Evolutionary conservation across 2,113 vertebrate species (phyloP).

Genomic region (Trogon surrucura): DNA sequence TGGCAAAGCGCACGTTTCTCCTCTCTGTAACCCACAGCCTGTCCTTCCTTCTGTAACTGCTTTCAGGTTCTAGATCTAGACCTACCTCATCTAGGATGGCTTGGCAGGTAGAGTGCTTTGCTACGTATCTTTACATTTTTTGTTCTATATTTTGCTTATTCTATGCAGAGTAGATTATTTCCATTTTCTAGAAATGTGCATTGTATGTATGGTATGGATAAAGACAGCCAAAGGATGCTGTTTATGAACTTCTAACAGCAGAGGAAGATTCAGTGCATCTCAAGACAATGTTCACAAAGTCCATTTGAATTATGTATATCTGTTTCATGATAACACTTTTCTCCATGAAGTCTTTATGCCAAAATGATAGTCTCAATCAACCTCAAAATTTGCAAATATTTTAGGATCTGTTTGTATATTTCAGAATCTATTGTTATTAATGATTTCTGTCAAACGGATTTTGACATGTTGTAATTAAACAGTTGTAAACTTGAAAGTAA

Average conservation of each 20-base stretch:
- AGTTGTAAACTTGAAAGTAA: background rate
- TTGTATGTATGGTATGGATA: background rate
- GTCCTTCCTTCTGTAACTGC: background rate
- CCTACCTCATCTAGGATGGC: background rate
- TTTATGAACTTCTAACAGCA: background rate
- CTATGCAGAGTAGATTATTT: background rate
- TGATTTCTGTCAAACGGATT: background rate
- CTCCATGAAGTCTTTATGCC: background rate
- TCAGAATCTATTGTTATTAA: background rate
- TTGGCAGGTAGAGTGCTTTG: background rate
- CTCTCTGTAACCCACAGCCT: background rate
- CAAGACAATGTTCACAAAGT: background rate
- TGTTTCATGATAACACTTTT: background rate
- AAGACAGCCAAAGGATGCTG: background rate
- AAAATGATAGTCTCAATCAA: background rate
- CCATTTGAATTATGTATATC: background rate
- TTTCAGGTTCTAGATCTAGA: background rate
- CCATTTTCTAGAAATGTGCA: background rate
- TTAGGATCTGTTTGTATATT: background rate
- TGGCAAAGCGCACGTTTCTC: fast-evolving
- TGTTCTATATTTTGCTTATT: background rate
- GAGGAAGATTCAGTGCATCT: background rate
- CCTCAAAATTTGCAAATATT: background rate
- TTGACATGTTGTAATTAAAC: background rate
- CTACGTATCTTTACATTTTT: background rate